A percentile compares a stretch with the other conserved stretches of the same genome.
Evolutionary conservation across 2,888 invertebrate genomes (phyloP).

Genomic region (Spicauda simplicius): DNA sequence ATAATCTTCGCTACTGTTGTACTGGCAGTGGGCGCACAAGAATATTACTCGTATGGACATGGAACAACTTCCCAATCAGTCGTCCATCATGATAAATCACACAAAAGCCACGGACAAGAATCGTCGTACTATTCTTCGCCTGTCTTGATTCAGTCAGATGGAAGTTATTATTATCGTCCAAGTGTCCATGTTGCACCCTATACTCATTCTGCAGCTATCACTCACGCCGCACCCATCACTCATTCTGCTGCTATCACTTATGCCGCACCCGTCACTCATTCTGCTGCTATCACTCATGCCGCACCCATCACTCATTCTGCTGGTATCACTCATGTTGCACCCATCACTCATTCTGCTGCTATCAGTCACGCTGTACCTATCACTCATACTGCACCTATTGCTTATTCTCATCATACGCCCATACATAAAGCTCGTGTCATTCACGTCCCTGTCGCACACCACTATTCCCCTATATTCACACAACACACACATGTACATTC

Average conservation of each 20-base stretch:
- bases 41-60: not conserved
- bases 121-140: not conserved
- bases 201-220: not conserved
- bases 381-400: not conserved
- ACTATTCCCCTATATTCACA: not conserved
- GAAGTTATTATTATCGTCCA: not conserved
- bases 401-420: not conserved
- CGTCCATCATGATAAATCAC: not conserved
- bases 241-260: not conserved
- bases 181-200: not conserved
- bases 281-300: too few relatives aligned
- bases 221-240: too few relatives aligned
- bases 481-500: not conserved
- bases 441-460: not conserved
- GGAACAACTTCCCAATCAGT: not conserved
- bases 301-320: not conserved
- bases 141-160: not conserved
- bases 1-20: constrained; percentile 41
- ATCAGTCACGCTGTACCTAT: too few relatives aligned
- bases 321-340: not conserved
- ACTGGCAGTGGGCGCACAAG: constrained; percentile 42
- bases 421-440: not conserved
- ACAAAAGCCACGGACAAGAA: not conserved
- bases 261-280: not conserved
- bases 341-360: not conserved